Evolutionary conservation across 2,888 invertebrate genomes (phyloP).

Genomic region (Eilema griseolum): DNA sequence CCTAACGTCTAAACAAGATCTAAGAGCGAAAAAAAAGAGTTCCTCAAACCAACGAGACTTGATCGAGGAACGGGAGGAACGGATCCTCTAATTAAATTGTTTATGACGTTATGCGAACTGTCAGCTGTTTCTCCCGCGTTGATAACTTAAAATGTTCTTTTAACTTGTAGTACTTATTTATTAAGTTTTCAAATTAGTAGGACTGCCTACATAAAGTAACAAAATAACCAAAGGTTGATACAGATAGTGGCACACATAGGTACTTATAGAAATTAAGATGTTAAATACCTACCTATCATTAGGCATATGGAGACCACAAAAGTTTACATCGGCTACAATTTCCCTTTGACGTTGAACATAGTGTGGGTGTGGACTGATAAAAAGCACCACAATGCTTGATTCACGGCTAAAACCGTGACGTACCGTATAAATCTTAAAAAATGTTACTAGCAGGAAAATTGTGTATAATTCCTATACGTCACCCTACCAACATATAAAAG

Average conservation of each 20-base stretch:
- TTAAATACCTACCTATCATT: not conserved
- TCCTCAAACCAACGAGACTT: too few species aligned
- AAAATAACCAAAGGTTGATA: too few species aligned
- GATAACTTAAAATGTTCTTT: too few species aligned
- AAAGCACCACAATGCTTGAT: constrained; percentile 29
- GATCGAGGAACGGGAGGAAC: too few species aligned
- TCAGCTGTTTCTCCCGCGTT: too few species aligned
- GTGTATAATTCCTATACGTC: constrained; percentile 14
- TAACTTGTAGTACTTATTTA: too few species aligned
- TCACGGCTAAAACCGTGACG: constrained; percentile 44
- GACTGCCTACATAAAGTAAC: too few species aligned
- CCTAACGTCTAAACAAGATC: too few species aligned
- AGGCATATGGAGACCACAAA: not conserved
- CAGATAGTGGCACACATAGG: not conserved
- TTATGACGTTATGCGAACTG: too few species aligned
- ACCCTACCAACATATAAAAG: not conserved
- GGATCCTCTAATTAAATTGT: too few species aligned
- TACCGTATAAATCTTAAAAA: constrained; percentile 11
- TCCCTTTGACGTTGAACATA: constrained; percentile 37
- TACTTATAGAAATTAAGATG: not conserved
- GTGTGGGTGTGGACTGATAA: constrained; percentile 30
- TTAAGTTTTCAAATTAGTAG: too few species aligned
- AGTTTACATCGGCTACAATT: constrained; percentile 20
- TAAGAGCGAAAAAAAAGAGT: too few species aligned
- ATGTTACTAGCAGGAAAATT: constrained; percentile 5